These are phyloP conservation scores for Butastur rufipennis DNA, from an alignment of 2,113 vertebrate species.

Conservation along the genomic window DNA sequence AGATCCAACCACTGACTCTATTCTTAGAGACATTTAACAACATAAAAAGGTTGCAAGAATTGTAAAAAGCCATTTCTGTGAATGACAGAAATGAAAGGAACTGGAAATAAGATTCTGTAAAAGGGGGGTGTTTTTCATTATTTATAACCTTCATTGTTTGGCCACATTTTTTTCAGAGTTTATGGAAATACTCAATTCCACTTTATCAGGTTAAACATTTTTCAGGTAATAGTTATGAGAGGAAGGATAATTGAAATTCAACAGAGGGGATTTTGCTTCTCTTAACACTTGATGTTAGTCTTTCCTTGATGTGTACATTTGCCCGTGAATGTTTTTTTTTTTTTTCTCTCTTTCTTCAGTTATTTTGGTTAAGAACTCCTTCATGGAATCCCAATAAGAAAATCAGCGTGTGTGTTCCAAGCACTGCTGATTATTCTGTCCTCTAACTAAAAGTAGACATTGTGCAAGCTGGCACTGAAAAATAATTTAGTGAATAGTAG, in stretches of 20 bases:
- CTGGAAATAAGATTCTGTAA: not conserved
- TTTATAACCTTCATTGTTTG: not conserved
- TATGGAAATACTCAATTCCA: not conserved
- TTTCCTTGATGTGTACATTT: not conserved
- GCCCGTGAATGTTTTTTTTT: not conserved
- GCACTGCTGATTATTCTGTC: not conserved
- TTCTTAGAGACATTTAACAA: not conserved
- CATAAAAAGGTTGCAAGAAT: not conserved
- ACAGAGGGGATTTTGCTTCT: not conserved
- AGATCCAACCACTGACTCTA: not conserved
- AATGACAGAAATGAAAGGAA: not conserved
- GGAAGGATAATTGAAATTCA: not conserved
- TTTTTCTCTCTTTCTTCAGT: not conserved
- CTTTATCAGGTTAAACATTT: not conserved
- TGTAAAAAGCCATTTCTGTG: not conserved
- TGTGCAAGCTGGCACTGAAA: not conserved
- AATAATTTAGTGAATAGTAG: not conserved
- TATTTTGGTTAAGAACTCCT: not conserved
- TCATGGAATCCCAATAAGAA: conserved; percentile 4
- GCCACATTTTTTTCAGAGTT: not conserved
- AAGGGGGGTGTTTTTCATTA: not conserved
- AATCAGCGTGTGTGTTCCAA: not conserved
- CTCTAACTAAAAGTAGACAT: not conserved
- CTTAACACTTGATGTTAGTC: not conserved
- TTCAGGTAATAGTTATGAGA: not conserved